A percentile compares a stretch with the other conserved stretches of the same genome.
Evolutionary conservation across 1,140 invertebrate species (phyloP).

Genomic region (Chrysomallon squamiferum): DNA sequence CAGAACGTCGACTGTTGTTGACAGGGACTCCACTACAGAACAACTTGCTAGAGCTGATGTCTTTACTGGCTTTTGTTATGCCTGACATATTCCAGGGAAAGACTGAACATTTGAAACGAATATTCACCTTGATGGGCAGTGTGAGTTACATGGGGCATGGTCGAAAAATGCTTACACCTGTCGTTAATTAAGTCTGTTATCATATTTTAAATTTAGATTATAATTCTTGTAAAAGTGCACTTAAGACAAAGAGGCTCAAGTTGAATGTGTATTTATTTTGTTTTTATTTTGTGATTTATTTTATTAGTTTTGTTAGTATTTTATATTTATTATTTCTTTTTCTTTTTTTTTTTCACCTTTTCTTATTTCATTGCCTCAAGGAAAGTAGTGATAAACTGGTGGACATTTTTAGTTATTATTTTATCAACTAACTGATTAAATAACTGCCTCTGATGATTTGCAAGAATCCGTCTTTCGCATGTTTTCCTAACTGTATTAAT

Average conservation of each 20-base stretch:
- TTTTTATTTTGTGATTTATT: background rate
- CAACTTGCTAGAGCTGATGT: constrained; percentile 94
- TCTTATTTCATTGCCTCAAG: too few species aligned
- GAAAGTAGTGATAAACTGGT: too few species aligned
- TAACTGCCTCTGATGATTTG: too few species aligned
- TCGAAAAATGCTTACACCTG: background rate
- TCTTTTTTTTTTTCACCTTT: too few species aligned
- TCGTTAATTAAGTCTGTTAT: background rate
- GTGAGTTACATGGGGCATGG: constrained; percentile 48
- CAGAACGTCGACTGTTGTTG: constrained; percentile 80
- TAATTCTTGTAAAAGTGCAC: background rate
- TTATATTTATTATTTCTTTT: too few species aligned
- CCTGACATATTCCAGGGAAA: constrained; percentile 90
- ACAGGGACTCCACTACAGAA: constrained; percentile 96
- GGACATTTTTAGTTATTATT: too few species aligned
- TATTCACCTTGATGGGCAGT: constrained; percentile 72
- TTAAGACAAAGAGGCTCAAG: background rate
- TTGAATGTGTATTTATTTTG: background rate
- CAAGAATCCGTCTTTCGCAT: too few species aligned
- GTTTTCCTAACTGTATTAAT: too few species aligned
- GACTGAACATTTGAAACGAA: constrained; percentile 83
- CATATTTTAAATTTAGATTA: background rate
- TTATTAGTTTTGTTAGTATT: too few species aligned
- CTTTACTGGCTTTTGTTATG: constrained; percentile 94
- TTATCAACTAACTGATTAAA: too few species aligned